These are phyloP conservation scores for Papilio dardanus DNA, from an alignment of 1,140 invertebrate species.

Conservation along the genomic window DNA sequence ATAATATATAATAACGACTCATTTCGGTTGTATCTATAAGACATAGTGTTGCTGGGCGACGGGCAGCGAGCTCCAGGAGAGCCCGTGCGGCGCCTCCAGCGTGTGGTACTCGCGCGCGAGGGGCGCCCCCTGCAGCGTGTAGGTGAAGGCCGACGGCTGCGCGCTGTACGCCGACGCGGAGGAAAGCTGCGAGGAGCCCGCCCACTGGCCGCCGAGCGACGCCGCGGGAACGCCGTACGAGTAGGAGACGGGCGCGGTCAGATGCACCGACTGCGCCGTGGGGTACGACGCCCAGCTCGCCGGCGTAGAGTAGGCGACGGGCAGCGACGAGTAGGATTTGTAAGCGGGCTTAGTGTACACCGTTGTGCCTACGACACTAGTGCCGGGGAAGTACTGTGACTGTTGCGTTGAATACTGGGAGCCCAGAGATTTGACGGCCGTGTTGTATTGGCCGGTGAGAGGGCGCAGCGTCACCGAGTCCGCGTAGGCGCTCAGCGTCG, in stretches of 20 bases:
- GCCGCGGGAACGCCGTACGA: background rate
- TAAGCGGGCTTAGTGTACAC: constrained; percentile 9
- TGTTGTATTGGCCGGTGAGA: background rate
- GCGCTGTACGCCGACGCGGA: background rate
- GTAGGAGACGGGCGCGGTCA: background rate
- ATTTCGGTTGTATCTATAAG: background rate
- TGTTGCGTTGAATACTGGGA: background rate
- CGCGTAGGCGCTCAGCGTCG: background rate
- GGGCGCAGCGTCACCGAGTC: background rate
- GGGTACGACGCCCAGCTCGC: background rate
- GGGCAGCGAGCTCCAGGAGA: background rate
- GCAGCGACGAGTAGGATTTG: background rate
- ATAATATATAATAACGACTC: background rate
- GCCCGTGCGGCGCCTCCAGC: background rate
- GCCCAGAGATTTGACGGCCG: background rate
- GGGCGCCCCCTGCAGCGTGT: background rate
- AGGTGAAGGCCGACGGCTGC: background rate
- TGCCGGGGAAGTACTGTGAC: background rate
- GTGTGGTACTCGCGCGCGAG: background rate
- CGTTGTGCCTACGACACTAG: background rate
- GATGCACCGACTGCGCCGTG: background rate
- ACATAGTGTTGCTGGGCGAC: background rate
- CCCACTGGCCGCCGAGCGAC: background rate
- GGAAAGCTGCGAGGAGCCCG: background rate
- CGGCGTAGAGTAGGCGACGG: background rate